Evolutionary conservation across 2,888 invertebrate species (phyloP), one percentile per base, ranked within the genome.

Genomic region (Nymphalis urticae): DNA sequence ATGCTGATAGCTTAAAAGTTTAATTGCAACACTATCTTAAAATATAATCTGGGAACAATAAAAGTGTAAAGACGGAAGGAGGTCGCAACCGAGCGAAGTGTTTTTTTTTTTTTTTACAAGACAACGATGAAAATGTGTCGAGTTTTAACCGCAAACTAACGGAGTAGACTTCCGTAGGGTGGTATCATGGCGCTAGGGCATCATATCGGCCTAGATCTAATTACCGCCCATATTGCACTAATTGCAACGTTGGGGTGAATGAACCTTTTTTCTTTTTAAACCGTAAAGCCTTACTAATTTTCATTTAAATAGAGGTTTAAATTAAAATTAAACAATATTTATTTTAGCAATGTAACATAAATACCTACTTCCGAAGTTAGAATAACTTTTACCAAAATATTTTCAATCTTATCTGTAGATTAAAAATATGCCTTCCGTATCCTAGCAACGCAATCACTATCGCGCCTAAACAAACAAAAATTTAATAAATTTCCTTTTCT

Each of bases 161-260:
- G 75, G 75, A 75, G 73, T 77, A 79, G 77, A 80, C 76, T 80
- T 80, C 76, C 75, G 75, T 63, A 68, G 65, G 72, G 72, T 72
- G 69, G 69, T 61, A 64, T 61, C 56, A 66, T 60, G 83, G 85
- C 80, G 78, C 80, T 80, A 78, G 80, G 79, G 75, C 76, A 75
- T 73, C 68, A 74, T 89, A 90, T 90, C 88, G 80, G 81, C 69
- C 80, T 81, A 82, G 83, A 90, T 91, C 90, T 90, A 89, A 88
- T 89, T 88, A 85, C 81, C 81, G 72, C 78, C 79, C 73, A 76
- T 68, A 68, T 74, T 69, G 73, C 75, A 77, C 74, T 75, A 80
- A 79, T 78, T 82, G 81, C 80, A 82, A 77, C 70, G 68, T 56
- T 69, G 74, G 79, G 82, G 82, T 82, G 79, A 82, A 85, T 82